Evolutionary conservation across 2,113 vertebrate genomes (phyloP).

Genomic region (Ptychochromis oligacanthus): DNA sequence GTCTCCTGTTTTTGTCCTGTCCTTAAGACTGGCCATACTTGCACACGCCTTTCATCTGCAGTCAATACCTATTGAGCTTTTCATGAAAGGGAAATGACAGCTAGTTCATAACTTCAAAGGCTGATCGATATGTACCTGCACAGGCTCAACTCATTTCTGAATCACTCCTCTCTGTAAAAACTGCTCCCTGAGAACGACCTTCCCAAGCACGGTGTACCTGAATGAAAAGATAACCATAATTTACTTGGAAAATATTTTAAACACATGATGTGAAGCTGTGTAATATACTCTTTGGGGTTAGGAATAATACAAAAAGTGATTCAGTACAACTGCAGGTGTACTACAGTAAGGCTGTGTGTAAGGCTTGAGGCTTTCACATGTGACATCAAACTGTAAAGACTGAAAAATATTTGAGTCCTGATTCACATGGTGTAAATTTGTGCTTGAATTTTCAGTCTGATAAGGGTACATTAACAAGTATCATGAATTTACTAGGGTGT

Average conservation of each 20-base stretch:
- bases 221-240: conserved; percentile 12
- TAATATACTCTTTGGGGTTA: conserved; percentile 5
- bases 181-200: conserved; percentile 19
- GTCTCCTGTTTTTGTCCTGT: conserved; percentile 51
- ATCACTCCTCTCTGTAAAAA: conserved; percentile 46
- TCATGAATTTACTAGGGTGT: neutral
- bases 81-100: conserved; percentile 82
- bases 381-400: conserved; percentile 22
- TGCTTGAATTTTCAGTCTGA: neutral
- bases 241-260: neutral
- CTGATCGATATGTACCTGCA: conserved; percentile 79
- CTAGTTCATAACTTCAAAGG: conserved; percentile 80
- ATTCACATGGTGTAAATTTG: conserved; percentile 13
- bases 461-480: neutral
- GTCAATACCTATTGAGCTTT: conserved; percentile 81
- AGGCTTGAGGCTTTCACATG: too few relatives aligned
- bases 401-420: neutral
- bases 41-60: conserved; percentile 75
- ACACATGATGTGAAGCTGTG: neutral
- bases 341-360: too few relatives aligned
- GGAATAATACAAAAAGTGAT: conserved; percentile 20
- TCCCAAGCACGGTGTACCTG: neutral
- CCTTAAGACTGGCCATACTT: conserved; percentile 71
- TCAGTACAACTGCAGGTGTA: neutral
- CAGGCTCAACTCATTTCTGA: conserved; percentile 56